Conservation (phyloP, 2,797 vertebrate genomes). For the Melanotaenia maccullochi region DNA sequence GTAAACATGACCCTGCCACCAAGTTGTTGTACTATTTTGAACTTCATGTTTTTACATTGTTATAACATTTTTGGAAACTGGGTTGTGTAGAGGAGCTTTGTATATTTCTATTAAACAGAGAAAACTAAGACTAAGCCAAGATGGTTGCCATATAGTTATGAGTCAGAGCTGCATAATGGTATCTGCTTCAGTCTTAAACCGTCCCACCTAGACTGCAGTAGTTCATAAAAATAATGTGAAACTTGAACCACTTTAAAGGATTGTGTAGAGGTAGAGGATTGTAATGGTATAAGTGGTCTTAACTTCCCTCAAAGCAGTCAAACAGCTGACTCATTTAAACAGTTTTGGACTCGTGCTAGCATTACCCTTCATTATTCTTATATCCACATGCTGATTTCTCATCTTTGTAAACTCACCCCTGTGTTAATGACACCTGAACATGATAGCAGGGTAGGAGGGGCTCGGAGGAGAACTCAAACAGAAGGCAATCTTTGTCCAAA, state of each 20-base stretch:
- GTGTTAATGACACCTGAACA: conserved; percentile 93
- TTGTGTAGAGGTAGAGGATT: too few relatives aligned
- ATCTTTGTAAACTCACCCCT: conserved; percentile 87
- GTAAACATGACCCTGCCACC: too few relatives aligned
- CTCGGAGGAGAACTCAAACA: conserved; percentile 97
- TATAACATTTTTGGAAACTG: too few relatives aligned
- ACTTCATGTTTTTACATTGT: too few relatives aligned
- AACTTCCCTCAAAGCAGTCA: neutral
- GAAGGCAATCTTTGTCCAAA: conserved; percentile 88
- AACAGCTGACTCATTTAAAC: neutral
- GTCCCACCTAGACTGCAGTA: neutral
- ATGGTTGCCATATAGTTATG: neutral
- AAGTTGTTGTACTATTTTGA: too few relatives aligned
- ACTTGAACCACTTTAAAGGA: too few relatives aligned
- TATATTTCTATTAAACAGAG: neutral
- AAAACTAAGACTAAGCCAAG: neutral
- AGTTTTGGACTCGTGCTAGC: neutral
- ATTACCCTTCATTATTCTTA: neutral
- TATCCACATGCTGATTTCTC: neutral
- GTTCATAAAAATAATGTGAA: too few relatives aligned
- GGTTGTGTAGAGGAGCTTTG: too few relatives aligned
- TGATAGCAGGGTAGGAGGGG: conserved; percentile 95
- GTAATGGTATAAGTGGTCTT: too few relatives aligned
- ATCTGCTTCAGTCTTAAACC: too few relatives aligned
- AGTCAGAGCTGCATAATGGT: neutral